Evolutionary conservation across 2,113 vertebrate genomes (phyloP), one percentile per base, ranked within the genome.

Genomic region (Cebus imitator): DNA sequence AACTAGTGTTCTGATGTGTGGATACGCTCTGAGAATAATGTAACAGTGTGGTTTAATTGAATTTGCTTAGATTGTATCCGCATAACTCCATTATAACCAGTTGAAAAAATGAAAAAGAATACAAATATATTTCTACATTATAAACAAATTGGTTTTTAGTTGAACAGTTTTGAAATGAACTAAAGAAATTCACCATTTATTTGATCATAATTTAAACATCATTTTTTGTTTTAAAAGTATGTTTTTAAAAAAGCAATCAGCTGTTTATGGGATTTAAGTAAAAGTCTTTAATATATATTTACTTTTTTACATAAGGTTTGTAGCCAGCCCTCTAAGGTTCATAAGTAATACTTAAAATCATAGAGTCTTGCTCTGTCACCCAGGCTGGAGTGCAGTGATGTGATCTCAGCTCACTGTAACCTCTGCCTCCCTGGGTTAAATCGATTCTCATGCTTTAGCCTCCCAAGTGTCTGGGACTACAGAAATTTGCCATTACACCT

Each of bases 111-210:
- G 21, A 90, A 86, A 81, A 93, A 61, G 57, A 78, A 87, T 73
- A 73, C n/a, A 91, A 30, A 50, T 72, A 58, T 32, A 94, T 94
- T 93, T 80, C 61, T 57, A 85, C 45, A 84, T 40, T 35, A 43
- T 79, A 90, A 97, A 86, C n/a, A 68, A 95, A 93, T 23, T 55
- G 35, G 23, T 79, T 91, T 92, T 88, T 87, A 87, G 91, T 21
- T 86, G 58, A 92, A 78, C 82, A 80, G 16, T 73, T 94, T 90
- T 90, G 18, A 83, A 94, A 70, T 64, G 12, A 76, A 68, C 48
- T 90, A 75, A 86, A 85, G 25, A 92, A 91, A 96, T 12, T n/a
- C n/a, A 16, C 13, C 37, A 52, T 79, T 79, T 94, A 83, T 75
- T 81, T 88, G 91, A 83, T 8, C 30, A 76, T 57, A 27, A 75